Percentiles rank a stretch among this genome's conserved stretches.
These are phyloP conservation scores for Ciconia nigra DNA, from an alignment of 2,797 vertebrate species.

Conservation along the genomic window DNA sequence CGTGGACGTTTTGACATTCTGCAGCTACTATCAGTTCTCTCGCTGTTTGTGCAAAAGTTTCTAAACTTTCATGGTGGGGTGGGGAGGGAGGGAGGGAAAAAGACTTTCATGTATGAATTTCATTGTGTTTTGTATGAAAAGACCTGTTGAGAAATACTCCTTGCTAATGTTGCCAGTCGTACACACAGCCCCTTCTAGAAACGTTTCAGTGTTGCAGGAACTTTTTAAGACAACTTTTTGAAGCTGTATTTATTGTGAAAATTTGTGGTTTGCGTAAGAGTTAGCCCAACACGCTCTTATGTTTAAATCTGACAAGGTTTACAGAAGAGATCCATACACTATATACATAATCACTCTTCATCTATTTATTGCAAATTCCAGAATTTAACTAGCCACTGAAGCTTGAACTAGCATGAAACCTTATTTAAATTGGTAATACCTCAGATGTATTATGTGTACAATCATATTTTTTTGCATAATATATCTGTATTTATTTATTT, in stretches of 20 bases:
- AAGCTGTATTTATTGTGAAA: conserved; percentile 72
- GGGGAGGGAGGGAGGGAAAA: background rate
- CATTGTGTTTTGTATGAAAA: conserved; percentile 64
- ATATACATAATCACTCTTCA: conserved; percentile 52
- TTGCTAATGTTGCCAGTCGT: conserved; percentile 28
- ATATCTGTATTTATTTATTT: conserved; percentile 80
- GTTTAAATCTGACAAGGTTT: conserved; percentile 59
- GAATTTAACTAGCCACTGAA: conserved; percentile 65
- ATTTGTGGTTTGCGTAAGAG: conserved; percentile 38
- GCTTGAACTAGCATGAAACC: conserved; percentile 78
- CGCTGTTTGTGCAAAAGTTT: conserved; percentile 66
- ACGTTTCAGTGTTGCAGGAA: conserved; percentile 33
- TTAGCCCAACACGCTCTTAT: background rate
- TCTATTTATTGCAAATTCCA: conserved; percentile 75
- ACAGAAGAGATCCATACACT: conserved; percentile 63
- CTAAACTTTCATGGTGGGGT: conserved; percentile 25
- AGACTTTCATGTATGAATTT: conserved; percentile 40
- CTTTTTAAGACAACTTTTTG: conserved; percentile 62
- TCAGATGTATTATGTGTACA: conserved; percentile 84
- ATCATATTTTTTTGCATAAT: conserved; percentile 80
- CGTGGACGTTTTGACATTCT: conserved; percentile 52
- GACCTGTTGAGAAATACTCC: conserved; percentile 45
- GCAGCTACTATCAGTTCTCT: conserved; percentile 69
- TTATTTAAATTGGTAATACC: conserved; percentile 86
- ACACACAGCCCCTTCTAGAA: conserved; percentile 54